phyloP scores from a whole-genome alignment of 2,888 invertebrate genomes.

The Melipona beecheii region DNA sequence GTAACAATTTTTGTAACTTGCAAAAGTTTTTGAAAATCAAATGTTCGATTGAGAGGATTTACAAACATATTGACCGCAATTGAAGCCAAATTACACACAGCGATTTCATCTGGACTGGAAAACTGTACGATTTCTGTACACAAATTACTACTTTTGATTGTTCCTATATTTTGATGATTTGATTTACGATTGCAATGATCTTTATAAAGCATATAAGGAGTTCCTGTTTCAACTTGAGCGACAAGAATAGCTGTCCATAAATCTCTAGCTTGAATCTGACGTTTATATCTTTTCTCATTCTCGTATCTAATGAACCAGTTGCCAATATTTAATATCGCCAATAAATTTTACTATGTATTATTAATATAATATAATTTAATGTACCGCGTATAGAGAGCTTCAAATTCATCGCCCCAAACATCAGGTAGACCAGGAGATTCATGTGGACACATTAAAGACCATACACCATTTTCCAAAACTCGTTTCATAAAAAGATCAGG shows the following conservation, averaged over 20 bases:
- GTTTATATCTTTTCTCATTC: slow-evolving; percentile 89
- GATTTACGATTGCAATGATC: slow-evolving; percentile 98
- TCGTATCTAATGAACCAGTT: slow-evolving; percentile 88
- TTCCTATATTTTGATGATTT: slow-evolving; percentile 99
- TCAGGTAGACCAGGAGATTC: slow-evolving; percentile 95
- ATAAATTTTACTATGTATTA: not conserved
- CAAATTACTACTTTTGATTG: slow-evolving; percentile 98
- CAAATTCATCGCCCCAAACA: slow-evolving; percentile 98
- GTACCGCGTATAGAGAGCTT: slow-evolving; percentile 91
- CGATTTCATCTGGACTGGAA: slow-evolving; percentile 95
- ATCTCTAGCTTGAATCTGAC: slow-evolving; percentile 91
- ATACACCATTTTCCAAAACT: slow-evolving; percentile 92
- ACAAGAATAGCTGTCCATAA: slow-evolving; percentile 97
- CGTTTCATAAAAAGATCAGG: slow-evolving; percentile 99
- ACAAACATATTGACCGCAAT: slow-evolving; percentile 98
- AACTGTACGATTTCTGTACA: slow-evolving; percentile 99
- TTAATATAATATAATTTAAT: slow-evolving; percentile 29
- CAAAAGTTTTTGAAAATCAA: slow-evolving; percentile 94
- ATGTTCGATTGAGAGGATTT: slow-evolving; percentile 89
- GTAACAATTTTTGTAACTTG: slow-evolving; percentile 95
- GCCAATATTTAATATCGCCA: not conserved
- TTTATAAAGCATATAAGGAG: slow-evolving; percentile 98
- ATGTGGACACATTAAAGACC: slow-evolving; percentile 99
- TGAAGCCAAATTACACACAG: slow-evolving; percentile 99
- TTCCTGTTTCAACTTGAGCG: slow-evolving; percentile 98